These are phyloP conservation scores for Drosophila mojavensis DNA, from an alignment of 1,140 invertebrate genomes.

Conservation along the genomic window DNA sequence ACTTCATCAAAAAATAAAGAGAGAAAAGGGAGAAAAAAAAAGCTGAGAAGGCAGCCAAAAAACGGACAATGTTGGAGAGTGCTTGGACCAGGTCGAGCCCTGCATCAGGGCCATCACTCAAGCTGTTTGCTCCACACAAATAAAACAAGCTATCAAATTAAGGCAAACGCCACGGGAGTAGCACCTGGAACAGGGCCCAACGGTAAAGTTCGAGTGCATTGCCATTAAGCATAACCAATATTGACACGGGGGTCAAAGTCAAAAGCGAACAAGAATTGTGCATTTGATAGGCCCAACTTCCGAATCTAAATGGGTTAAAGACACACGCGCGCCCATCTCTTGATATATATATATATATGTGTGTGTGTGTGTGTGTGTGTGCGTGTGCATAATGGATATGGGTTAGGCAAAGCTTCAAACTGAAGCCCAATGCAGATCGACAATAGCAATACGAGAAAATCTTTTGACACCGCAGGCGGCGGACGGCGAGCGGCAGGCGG, in stretches of 20 bases:
- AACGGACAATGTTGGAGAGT: conserved; percentile 56
- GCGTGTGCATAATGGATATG: conserved; percentile 4
- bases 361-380: background rate
- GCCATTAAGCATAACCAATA: conserved; percentile 46
- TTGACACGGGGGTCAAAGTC: conserved; percentile 51
- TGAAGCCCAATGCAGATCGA: conserved; percentile 23
- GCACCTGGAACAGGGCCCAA: conserved; percentile 37
- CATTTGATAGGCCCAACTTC: conserved; percentile 60
- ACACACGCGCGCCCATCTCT: conserved; percentile 30
- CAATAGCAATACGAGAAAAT: background rate
- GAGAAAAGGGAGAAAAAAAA: background rate
- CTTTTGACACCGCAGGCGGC: conserved; percentile 34
- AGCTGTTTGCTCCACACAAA: conserved; percentile 77
- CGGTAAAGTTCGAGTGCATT: conserved; percentile 43
- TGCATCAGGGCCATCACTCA: conserved; percentile 60
- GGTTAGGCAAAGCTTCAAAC: conserved; percentile 39
- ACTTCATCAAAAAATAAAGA: conserved; percentile 56
- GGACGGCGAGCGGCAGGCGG: conserved; percentile 2
- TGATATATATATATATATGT: too few species aligned
- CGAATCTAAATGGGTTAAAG: conserved; percentile 50
- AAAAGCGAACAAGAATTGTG: conserved; percentile 65
- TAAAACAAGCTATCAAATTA: conserved; percentile 78
- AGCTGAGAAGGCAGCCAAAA: conserved; percentile 25
- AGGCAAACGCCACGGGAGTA: conserved; percentile 63
- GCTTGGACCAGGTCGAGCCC: conserved; percentile 17